Base-by-base conservation (phyloP, 2,888 invertebrate species). In the Megamerina dolium region DNA sequence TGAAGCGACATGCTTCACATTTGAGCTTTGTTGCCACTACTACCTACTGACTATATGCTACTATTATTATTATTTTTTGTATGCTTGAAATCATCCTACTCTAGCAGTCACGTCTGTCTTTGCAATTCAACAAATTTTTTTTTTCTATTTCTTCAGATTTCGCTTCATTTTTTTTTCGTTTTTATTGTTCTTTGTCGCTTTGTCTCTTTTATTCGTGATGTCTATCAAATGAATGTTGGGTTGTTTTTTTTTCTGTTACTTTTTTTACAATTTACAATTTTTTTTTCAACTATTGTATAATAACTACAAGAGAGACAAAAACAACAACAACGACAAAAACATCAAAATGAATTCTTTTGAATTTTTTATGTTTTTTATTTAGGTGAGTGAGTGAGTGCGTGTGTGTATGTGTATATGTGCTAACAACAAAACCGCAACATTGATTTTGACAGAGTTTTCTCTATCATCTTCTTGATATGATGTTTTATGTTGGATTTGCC, bases 381-480 rank as follows among this genome's bases (percentile, higher is more conserved):
- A 42, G 30, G 31, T 27, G 20, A 19, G 13, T 38, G 32, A 19
- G 38, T 34, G 21, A 38, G 33, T 33, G 21, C 38, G 33, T 39
- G 39, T 43, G 23, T 23, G 19, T 37, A 29, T 37, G 27, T 36
- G 18, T 16, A 18, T 19, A n/a, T 20, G 6, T 49, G 43, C 48
- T 41, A 43, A 46, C 44, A 46, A 38, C 29, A 46, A 19, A 38
- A 40, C 48, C 47, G 46, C 52, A 54, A 53, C 52, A 53, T 54
- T 53, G 56, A 54, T 56, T 53, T 53, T 54, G 54, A 54, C 56
- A 56, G 46, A n/a, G 47, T 51, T 53, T 46, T 47, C 37, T 14
- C 20, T 36, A 13, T 8, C 14, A 8, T 36, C n/a, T 14, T 18
- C 9, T 34, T 18, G 17, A 2, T 20, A 21, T 21, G 2, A 16